These are phyloP conservation scores for Sympetrum striolatum DNA, from an alignment of 2,888 invertebrate species.

Conservation along the genomic window DNA sequence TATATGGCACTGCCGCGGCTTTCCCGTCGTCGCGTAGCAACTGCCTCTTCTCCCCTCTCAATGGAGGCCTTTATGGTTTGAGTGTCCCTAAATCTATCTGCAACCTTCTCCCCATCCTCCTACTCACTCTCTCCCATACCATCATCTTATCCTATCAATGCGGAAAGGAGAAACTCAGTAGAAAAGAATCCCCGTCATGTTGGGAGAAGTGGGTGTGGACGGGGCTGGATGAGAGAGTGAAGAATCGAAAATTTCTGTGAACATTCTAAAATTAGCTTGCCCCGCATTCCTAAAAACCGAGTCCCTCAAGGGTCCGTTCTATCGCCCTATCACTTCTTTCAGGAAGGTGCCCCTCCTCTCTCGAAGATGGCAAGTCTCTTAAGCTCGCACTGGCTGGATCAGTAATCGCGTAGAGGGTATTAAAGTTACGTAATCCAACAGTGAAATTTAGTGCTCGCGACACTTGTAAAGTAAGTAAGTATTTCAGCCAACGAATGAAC, in stretches of 20 bases:
- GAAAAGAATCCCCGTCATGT: not conserved
- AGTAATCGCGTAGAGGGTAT: no score
- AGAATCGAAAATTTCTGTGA: not conserved
- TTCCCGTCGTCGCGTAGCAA: constrained; percentile 6
- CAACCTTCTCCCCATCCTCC: not conserved
- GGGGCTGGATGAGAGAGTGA: not conserved
- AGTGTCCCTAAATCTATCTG: not conserved
- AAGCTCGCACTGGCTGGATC: no score
- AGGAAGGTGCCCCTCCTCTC: no score
- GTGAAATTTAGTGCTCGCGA: no score
- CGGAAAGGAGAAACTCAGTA: not conserved
- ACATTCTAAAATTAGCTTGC: not conserved
- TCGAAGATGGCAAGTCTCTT: no score
- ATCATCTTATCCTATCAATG: not conserved
- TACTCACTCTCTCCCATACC: not conserved
- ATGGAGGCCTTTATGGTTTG: not conserved
- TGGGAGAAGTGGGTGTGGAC: not conserved
- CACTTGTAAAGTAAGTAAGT: no score
- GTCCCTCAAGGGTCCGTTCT: not conserved
- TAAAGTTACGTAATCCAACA: no score
- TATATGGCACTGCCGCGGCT: not conserved
- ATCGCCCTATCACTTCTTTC: no score
- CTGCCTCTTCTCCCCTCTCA: not conserved
- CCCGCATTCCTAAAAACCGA: not conserved
- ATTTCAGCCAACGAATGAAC: no score